Conservation (phyloP, 2,797 vertebrate species). For the Limosa lapponica region DNA sequence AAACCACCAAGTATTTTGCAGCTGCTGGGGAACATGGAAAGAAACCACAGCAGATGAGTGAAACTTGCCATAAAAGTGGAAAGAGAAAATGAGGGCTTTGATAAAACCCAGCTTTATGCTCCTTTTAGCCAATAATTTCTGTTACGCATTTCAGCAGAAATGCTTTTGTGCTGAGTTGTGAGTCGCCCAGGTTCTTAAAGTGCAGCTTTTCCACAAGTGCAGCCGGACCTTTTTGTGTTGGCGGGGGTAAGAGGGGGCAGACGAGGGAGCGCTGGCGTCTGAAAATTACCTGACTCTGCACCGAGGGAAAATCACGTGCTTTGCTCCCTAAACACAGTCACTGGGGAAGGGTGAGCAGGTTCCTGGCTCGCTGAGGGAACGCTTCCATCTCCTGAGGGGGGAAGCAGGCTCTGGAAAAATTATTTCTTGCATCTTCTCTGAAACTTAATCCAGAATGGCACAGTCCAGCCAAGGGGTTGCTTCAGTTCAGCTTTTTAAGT, state of each 20-base stretch:
- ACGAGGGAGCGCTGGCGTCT: accelerated
- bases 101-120: background rate
- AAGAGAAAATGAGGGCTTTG: background rate
- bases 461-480: background rate
- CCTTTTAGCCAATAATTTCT: background rate
- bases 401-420: background rate
- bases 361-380: background rate
- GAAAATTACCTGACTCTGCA: background rate
- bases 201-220: background rate
- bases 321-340: background rate
- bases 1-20: background rate
- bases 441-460: background rate
- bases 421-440: background rate
- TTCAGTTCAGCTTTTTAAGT: background rate
- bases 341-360: background rate
- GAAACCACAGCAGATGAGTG: slow-evolving; percentile 10
- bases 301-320: background rate
- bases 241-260: background rate
- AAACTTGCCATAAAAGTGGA: background rate
- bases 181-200: background rate
- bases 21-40: background rate
- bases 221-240: background rate
- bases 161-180: background rate
- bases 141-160: background rate
- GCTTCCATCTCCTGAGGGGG: background rate